phyloP scores from a whole-genome alignment of 2,888 invertebrate species.

The Azorinus chamasolen region DNA sequence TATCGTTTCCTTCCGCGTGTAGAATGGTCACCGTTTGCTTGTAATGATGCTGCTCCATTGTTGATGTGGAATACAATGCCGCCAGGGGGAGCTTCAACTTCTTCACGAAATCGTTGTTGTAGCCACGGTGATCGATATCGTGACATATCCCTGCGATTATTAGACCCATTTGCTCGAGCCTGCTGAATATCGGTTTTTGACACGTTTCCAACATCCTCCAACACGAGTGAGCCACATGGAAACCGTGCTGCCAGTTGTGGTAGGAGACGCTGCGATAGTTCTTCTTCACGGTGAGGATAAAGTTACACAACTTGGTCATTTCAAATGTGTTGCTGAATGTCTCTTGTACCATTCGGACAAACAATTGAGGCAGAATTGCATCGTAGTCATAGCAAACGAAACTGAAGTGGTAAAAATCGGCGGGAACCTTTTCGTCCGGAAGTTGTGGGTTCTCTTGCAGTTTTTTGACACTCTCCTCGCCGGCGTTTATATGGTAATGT shows the following conservation, averaged over 20 bases:
- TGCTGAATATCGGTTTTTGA: conserved; percentile 40
- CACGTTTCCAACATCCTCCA: conserved; percentile 63
- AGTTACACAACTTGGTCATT: conserved; percentile 69
- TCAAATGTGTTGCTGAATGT: conserved; percentile 71
- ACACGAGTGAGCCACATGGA: conserved; percentile 76
- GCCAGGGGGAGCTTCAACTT: conserved; percentile 76
- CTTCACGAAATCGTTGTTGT: conserved; percentile 77
- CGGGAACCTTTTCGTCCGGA: conserved; percentile 62
- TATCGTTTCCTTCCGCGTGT: conserved; percentile 75
- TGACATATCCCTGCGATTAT: conserved; percentile 77
- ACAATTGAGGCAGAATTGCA: conserved; percentile 69
- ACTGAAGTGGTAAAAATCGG: conserved; percentile 51
- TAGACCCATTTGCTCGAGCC: conserved; percentile 67
- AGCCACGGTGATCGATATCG: conserved; percentile 81
- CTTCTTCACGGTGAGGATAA: conserved; percentile 76
- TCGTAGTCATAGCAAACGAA: conserved; percentile 62
- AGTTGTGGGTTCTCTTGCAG: conserved; percentile 55
- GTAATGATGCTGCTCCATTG: conserved; percentile 82
- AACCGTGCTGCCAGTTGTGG: conserved; percentile 82
- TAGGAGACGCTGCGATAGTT: conserved; percentile 79
- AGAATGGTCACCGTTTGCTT: conserved; percentile 75
- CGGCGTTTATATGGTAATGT: conserved; percentile 70
- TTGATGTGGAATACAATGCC: conserved; percentile 76
- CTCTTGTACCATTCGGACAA: conserved; percentile 66
- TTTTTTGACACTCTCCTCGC: conserved; percentile 59